These are phyloP conservation scores for Callorhinus ursinus DNA, from an alignment of 2,113 vertebrate genomes.

Conservation along the genomic window DNA sequence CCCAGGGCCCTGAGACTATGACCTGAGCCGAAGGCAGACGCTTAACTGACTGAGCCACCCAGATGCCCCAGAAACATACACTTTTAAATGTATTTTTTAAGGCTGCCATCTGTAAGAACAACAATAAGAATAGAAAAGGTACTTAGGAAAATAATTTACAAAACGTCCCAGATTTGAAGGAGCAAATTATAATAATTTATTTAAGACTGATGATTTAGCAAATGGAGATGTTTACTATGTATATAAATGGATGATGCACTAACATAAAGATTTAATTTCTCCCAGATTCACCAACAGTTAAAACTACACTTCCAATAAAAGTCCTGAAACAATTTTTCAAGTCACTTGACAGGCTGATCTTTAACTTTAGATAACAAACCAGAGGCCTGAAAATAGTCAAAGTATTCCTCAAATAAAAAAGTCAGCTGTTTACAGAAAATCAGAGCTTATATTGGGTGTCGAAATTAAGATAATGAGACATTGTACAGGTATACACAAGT, in stretches of 20 bases:
- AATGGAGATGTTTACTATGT: not conserved
- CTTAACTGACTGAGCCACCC: no score
- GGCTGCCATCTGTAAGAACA: not conserved
- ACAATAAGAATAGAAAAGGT: not conserved
- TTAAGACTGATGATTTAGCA: not conserved
- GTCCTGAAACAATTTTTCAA: not conserved
- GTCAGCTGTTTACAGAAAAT: not conserved
- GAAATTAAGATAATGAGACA: not conserved
- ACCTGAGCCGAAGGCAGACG: no score
- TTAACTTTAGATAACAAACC: not conserved
- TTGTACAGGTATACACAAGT: not conserved
- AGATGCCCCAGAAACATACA: not conserved
- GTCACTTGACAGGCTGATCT: not conserved
- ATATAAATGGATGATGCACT: not conserved
- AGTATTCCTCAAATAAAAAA: not conserved
- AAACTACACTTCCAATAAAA: not conserved
- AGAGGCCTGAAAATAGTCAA: not conserved
- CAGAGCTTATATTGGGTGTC: not conserved
- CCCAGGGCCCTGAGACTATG: no score
- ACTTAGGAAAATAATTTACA: not conserved
- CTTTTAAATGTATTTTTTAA: not conserved
- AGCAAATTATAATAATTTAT: not conserved
- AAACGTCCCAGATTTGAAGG: not conserved
- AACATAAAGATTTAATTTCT: not conserved
- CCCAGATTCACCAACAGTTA: not conserved